Conservation (phyloP, 2,797 vertebrate genomes). For the Distichodus sexfasciatus region DNA sequence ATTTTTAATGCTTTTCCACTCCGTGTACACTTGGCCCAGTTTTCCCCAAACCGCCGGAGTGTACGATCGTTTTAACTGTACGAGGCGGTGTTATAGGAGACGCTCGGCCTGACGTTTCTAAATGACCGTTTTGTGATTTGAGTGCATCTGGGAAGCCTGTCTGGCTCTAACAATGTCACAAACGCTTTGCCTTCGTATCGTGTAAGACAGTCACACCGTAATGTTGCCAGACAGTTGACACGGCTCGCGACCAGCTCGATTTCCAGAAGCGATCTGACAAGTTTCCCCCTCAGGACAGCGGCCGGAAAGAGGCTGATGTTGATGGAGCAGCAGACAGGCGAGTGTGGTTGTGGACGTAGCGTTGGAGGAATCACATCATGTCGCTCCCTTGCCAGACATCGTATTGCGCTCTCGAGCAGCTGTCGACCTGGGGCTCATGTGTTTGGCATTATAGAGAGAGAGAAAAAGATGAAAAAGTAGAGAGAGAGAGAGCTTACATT, state of each 20-base stretch:
- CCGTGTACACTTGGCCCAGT: slow-evolving; percentile 11
- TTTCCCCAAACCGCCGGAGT: not conserved
- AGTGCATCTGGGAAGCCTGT: not conserved
- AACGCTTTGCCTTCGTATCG: not conserved
- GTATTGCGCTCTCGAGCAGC: slow-evolving; percentile 29
- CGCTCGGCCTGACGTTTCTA: not conserved
- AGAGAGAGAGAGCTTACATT: not conserved
- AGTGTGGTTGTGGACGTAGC: slow-evolving; percentile 37
- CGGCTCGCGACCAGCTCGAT: slow-evolving; percentile 7
- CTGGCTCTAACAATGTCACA: not conserved
- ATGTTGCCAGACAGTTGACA: slow-evolving; percentile 30
- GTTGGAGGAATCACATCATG: slow-evolving; percentile 28
- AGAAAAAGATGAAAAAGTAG: slow-evolving; percentile 17
- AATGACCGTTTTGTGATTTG: slow-evolving; percentile 25
- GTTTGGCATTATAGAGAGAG: slow-evolving; percentile 7
- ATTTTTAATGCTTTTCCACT: slow-evolving; percentile 16
- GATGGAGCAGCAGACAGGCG: slow-evolving; percentile 35
- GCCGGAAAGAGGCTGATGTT: not conserved
- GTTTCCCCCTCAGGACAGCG: not conserved
- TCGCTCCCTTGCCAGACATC: slow-evolving; percentile 18
- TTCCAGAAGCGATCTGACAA: slow-evolving; percentile 17
- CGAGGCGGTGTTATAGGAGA: not conserved
- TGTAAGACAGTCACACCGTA: slow-evolving; percentile 3
- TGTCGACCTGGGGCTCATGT: slow-evolving; percentile 18
- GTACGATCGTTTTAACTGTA: not conserved